These are phyloP conservation scores for Erebia aethiops DNA, from an alignment of 2,888 invertebrate genomes.

Conservation along the genomic window DNA sequence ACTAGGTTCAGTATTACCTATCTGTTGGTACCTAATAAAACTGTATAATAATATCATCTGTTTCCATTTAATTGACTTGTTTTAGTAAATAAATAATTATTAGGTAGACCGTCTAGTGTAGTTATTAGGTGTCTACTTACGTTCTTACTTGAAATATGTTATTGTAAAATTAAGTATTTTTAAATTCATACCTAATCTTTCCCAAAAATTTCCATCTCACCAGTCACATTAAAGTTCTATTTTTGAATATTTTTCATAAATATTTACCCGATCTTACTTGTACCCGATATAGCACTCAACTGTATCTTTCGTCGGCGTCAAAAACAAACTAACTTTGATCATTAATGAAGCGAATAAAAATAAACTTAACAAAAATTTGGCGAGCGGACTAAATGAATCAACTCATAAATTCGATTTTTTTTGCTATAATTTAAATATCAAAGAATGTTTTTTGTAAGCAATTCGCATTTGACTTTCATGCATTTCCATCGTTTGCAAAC, in stretches of 20 bases:
- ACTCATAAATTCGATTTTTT: constrained; percentile 4
- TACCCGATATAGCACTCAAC: constrained; percentile 13
- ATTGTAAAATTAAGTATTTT: neutral
- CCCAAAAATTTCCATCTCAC: neutral
- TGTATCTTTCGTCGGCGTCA: constrained; percentile 18
- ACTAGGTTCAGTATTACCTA: constrained; percentile 4
- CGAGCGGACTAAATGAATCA: constrained; percentile 15
- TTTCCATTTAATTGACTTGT: neutral
- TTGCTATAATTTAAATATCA: constrained; percentile 9
- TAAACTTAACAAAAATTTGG: constrained; percentile 17
- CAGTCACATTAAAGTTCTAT: neutral
- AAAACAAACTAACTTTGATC: constrained; percentile 21
- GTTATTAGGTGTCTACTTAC: neutral
- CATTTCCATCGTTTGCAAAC: neutral
- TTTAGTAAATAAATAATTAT: neutral
- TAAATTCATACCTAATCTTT: neutral
- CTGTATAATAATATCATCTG: neutral
- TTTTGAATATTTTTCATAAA: constrained; percentile 16
- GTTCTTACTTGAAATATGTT: neutral
- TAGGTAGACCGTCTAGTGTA: neutral
- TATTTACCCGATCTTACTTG: constrained; percentile 6
- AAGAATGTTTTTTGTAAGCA: neutral
- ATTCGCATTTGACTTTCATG: neutral
- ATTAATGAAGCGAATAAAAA: constrained; percentile 16
- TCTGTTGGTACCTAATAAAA: neutral